These are phyloP conservation scores for Synergus itoensis DNA, from an alignment of 2,888 invertebrate species.

Conservation along the genomic window DNA sequence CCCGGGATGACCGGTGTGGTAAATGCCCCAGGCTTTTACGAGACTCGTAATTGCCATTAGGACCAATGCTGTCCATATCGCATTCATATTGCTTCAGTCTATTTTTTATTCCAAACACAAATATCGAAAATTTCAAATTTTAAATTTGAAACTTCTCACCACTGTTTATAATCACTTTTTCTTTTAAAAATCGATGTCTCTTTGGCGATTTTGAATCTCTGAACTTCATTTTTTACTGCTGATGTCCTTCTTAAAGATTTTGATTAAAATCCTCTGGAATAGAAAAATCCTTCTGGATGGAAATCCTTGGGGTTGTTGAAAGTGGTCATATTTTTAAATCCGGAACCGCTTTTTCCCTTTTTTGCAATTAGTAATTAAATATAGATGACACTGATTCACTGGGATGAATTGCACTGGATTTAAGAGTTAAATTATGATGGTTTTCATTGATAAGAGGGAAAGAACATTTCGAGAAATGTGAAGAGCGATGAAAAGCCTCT, in stretches of 20 bases:
- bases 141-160: background rate
- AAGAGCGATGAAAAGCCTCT: background rate
- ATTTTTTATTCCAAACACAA: background rate
- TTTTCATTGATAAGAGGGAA: background rate
- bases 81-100: conserved; percentile 42
- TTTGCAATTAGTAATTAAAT: background rate
- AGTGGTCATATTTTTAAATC: background rate
- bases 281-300: too few relatives aligned
- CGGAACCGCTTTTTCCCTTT: background rate
- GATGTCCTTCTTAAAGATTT: too few relatives aligned
- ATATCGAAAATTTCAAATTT: background rate
- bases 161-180: background rate
- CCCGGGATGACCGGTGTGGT: conserved; percentile 78
- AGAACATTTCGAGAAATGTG: background rate
- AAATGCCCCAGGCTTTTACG: conserved; percentile 73
- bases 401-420: background rate
- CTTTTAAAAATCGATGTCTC: background rate
- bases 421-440: background rate
- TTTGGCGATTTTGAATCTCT: background rate
- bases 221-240: background rate
- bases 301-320: too few relatives aligned
- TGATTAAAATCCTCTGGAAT: too few relatives aligned
- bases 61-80: conserved; percentile 71
- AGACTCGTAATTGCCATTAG: conserved; percentile 52
- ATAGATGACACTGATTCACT: background rate